These are phyloP conservation scores for Drosophila picticornis DNA, from an alignment of 2,888 invertebrate genomes.

Conservation along the genomic window DNA sequence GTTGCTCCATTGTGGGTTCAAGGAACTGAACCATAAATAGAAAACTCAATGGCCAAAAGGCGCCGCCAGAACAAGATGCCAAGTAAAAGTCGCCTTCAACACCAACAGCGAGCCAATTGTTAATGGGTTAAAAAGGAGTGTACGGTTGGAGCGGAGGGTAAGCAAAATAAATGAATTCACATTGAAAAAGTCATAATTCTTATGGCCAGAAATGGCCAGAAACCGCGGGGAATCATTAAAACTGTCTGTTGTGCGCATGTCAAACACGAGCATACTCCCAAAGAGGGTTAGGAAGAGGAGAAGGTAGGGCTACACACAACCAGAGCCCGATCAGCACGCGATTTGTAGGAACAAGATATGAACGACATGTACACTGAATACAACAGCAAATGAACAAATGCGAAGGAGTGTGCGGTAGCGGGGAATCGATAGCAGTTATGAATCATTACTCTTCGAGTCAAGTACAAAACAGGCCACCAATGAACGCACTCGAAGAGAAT, in stretches of 20 bases:
- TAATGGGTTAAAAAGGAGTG: slow-evolving; percentile 2
- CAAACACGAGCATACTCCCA: slow-evolving; percentile 60
- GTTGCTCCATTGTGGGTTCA: slow-evolving; percentile 64
- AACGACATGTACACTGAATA: slow-evolving; percentile 79
- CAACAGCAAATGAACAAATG: slow-evolving; percentile 67
- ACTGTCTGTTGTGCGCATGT: slow-evolving; percentile 75
- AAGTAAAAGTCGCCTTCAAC: slow-evolving; percentile 75
- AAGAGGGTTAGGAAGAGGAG: slow-evolving; percentile 10
- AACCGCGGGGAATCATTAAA: slow-evolving; percentile 79
- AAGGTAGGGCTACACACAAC: slow-evolving; percentile 36
- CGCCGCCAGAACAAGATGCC: slow-evolving; percentile 47
- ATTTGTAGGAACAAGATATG: slow-evolving; percentile 78
- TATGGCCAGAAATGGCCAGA: slow-evolving; percentile 53
- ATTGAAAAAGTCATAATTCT: slow-evolving; percentile 78
- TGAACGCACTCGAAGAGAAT: slow-evolving; percentile 36
- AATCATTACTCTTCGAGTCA: slow-evolving; percentile 68
- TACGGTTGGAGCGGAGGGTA: slow-evolving; percentile 4
- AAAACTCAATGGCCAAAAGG: slow-evolving; percentile 53
- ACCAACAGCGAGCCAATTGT: slow-evolving; percentile 65
- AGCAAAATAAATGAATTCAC: slow-evolving; percentile 76
- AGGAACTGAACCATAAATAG: slow-evolving; percentile 62
- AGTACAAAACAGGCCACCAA: slow-evolving; percentile 56
- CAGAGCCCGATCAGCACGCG: slow-evolving; percentile 72
- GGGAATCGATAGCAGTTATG: slow-evolving; percentile 55
- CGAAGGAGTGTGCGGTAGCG: neutral